Base-by-base conservation (phyloP, 2,888 invertebrate species). In the Polydrusus tereticollis region DNA sequence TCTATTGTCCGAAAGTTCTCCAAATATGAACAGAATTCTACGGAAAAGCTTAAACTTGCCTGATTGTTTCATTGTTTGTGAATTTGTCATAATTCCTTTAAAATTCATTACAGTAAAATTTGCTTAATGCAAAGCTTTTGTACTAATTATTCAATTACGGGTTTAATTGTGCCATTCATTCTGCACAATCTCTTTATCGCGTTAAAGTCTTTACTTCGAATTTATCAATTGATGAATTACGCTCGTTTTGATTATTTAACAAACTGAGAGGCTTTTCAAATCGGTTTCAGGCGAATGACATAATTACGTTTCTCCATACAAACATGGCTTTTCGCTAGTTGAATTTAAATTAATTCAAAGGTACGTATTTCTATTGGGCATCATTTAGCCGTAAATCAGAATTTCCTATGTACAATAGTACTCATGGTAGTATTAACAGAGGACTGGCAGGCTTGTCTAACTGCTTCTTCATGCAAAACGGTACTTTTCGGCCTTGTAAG, bases 71-170 rank as follows among this genome's bases (percentile, higher is more conserved):
- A 82, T 82, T 82, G 80, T 80, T 82, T 82, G 79, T 79, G 78
- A 79, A 80, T 81, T 81, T 81, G 80, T 81, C 80, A 82, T 81
- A 81, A 82, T 80, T 80, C 77, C 76, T 75, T 74, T 70, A 41
- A 55, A 50, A 62, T 69, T 63, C 57, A 63, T 63, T 52, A 57
- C 60, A 52, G 55, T 58, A 38, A 69, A 69, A 69, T 63, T 62
- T 62, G 57, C 57, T 63, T 69, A 69, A 69, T 69, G 69, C 63
- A 77, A 78, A 77, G 80, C 81, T 79, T 80, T 82, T 81, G 81
- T 83, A 83, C 84, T 84, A 84, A 84, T 85, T 84, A 85, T 84
- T 84, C 82, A 82, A 85, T 85, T 85, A 84, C 80, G 80, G 81
- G 83, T 82, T 84, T 84, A 85, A 85, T 84, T 84, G 83, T 82